phyloP scores from a whole-genome alignment of 2,113 vertebrate species.

The Myotis yumanensis region DNA sequence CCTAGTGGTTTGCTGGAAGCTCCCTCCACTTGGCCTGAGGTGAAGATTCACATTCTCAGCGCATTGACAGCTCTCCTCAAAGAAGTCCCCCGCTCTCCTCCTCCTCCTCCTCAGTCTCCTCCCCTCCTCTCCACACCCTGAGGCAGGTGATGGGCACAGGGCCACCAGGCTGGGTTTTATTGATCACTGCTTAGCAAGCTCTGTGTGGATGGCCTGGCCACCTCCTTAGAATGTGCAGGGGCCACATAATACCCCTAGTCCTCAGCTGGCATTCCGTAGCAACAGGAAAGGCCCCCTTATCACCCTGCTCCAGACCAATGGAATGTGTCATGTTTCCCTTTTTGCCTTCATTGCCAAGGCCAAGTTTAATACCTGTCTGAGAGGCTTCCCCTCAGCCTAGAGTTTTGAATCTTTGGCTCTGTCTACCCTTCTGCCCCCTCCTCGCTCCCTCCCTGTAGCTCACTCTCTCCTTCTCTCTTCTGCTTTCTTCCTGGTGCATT shows the following conservation, averaged over 20 bases:
- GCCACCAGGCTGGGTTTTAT: background rate
- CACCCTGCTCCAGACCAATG: background rate
- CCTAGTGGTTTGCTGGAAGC: background rate
- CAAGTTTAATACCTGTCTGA: background rate
- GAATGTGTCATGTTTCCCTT: background rate
- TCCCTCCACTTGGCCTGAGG: background rate
- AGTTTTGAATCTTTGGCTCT: background rate
- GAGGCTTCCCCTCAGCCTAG: background rate
- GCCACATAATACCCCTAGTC: too few species aligned
- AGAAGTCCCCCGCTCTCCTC: background rate
- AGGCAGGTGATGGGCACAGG: background rate
- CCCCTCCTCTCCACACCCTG: background rate
- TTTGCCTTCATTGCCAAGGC: background rate
- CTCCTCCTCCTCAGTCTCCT: background rate
- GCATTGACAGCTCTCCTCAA: background rate
- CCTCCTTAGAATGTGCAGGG: too few species aligned
- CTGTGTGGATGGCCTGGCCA: background rate
- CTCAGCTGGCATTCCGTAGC: background rate
- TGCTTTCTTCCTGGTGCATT: background rate
- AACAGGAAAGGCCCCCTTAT: background rate
- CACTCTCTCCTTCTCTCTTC: too few species aligned
- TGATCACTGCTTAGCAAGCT: background rate
- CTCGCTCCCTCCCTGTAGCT: background rate
- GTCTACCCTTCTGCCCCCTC: accelerated
- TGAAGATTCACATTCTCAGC: background rate